phyloP scores from a whole-genome alignment of 2,888 invertebrate species.

The Volucella zonaria region DNA sequence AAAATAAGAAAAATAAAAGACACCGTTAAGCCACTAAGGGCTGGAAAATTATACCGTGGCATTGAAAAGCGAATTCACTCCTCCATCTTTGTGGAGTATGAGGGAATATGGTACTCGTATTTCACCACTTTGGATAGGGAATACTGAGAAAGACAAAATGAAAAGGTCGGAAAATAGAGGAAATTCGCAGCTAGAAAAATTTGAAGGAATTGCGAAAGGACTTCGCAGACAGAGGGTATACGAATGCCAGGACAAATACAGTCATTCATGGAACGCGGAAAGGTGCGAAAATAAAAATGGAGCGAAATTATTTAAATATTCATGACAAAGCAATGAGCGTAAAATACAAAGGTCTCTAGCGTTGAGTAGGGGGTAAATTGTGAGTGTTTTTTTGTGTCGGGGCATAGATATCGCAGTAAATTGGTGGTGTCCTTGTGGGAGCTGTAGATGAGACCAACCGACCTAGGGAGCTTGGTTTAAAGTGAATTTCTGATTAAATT shows the following conservation, averaged over 20 bases:
- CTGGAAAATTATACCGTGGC: constrained; percentile 47
- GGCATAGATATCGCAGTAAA: background rate
- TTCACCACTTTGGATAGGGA: background rate
- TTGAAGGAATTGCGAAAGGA: constrained; percentile 26
- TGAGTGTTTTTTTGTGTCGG: background rate
- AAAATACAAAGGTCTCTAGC: background rate
- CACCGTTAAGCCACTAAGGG: constrained; percentile 35
- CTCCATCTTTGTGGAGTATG: background rate
- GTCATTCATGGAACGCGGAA: background rate
- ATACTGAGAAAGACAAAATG: background rate
- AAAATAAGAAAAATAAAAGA: constrained; percentile 7
- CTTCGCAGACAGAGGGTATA: background rate
- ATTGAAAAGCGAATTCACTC: constrained; percentile 20
- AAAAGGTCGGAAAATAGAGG: background rate
- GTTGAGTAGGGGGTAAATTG: background rate
- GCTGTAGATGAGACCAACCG: background rate
- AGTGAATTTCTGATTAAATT: constrained; percentile 35
- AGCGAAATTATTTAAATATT: constrained; percentile 54
- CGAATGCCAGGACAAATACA: background rate
- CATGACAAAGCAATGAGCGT: constrained; percentile 20
- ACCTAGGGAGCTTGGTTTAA: background rate
- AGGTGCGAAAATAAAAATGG: constrained; percentile 47
- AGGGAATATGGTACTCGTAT: too few relatives aligned
- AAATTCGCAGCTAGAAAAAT: constrained; percentile 31
- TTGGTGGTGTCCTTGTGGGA: background rate